Conservation (phyloP, 1,140 invertebrate species). For the Matsumurasca onukii region DNA sequence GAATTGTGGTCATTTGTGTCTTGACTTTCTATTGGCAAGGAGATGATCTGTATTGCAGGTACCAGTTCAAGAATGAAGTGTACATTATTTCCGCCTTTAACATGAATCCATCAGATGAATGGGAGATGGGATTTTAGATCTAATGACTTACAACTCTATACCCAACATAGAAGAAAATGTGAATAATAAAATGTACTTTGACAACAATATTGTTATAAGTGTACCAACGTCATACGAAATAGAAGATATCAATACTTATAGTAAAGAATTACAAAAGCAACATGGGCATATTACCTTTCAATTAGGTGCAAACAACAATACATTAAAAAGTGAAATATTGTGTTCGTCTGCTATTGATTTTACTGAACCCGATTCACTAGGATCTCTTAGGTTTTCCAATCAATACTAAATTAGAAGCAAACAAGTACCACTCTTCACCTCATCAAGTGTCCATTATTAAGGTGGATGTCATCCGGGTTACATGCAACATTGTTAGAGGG, state of each 20-base stretch:
- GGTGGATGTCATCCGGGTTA: slow-evolving; percentile 39
- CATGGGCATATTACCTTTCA: not conserved
- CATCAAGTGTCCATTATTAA: slow-evolving; percentile 37
- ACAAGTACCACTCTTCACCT: slow-evolving; percentile 13
- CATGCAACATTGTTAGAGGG: slow-evolving; percentile 40
- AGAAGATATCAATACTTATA: not conserved
- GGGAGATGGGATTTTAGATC: slow-evolving; percentile 14
- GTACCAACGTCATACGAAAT: slow-evolving; percentile 31
- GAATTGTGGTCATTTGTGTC: slow-evolving; percentile 30
- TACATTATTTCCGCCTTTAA: slow-evolving; percentile 19
- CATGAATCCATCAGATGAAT: not conserved
- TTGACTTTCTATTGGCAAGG: slow-evolving; percentile 1
- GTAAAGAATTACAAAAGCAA: not conserved
- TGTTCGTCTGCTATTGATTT: not conserved
- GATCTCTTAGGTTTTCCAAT: not conserved
- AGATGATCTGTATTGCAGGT: slow-evolving; percentile 3
- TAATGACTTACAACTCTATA: slow-evolving; percentile 29
- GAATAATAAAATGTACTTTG: slow-evolving; percentile 15
- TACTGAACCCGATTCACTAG: not conserved
- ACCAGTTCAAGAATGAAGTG: not conserved
- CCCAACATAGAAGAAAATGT: slow-evolving; percentile 27
- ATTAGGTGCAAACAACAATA: not conserved
- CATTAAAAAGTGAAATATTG: slow-evolving; percentile 20
- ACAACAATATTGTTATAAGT: not conserved
- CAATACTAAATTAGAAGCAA: not conserved